phyloP scores from a whole-genome alignment of 2,113 vertebrate species.

The Coturnix japonica region DNA sequence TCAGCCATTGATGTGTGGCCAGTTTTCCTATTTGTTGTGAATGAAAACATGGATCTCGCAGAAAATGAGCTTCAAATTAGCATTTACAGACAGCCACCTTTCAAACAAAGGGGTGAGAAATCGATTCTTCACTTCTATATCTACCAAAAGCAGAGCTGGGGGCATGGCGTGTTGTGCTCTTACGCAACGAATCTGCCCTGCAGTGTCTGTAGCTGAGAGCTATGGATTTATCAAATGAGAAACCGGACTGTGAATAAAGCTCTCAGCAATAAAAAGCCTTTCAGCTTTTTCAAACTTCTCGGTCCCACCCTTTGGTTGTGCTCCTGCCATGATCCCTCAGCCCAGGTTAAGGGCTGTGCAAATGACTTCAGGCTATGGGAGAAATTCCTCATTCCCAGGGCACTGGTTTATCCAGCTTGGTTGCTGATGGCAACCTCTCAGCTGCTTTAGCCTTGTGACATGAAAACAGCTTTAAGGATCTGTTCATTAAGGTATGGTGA shows the following conservation, averaged over 20 bases:
- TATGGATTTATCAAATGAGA: conserved; percentile 15
- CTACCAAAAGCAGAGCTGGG: not conserved
- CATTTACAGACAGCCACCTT: not conserved
- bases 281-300: not conserved
- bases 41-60: not conserved
- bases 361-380: not conserved
- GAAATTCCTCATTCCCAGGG: not conserved
- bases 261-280: conserved; percentile 27
- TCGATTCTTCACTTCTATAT: not conserved
- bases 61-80: not conserved
- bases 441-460: not conserved
- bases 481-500: not conserved
- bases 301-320: not conserved
- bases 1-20: not conserved
- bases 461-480: not conserved
- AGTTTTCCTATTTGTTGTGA: not conserved
- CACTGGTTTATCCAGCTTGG: not conserved
- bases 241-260: not conserved
- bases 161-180: not conserved
- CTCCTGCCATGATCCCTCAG: not conserved
- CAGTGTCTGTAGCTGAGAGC: not conserved
- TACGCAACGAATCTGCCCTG: not conserved
- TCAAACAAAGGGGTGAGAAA: not conserved
- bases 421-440: conserved; percentile 1
- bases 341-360: not conserved